These are phyloP conservation scores for Lasius platythorax DNA, from an alignment of 2,888 invertebrate genomes.

Conservation along the genomic window DNA sequence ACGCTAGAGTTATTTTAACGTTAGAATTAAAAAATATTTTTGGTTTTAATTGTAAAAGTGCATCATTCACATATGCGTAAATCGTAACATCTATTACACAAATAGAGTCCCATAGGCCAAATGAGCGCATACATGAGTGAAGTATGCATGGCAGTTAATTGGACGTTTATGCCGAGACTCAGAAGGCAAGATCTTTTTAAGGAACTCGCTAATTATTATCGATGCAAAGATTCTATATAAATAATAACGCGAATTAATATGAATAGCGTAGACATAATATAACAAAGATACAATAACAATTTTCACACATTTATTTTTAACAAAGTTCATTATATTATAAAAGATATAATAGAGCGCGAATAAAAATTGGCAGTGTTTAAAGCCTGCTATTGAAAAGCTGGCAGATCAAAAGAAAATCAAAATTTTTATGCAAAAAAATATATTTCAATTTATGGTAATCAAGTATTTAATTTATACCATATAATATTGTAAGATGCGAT, in stretches of 20 bases:
- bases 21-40: constrained; percentile 30
- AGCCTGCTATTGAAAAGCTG: constrained; percentile 73
- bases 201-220: constrained; percentile 51
- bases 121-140: constrained; percentile 8
- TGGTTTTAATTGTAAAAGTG: neutral
- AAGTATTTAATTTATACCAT: constrained; percentile 18
- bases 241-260: constrained; percentile 19
- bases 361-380: constrained; percentile 81
- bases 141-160: constrained; percentile 65
- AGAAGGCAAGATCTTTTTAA: constrained; percentile 41
- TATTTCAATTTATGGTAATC: constrained; percentile 29
- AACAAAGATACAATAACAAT: constrained; percentile 39
- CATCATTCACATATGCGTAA: constrained; percentile 7
- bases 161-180: constrained; percentile 49
- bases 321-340: constrained; percentile 66
- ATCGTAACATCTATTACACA: constrained; percentile 11
- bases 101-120: constrained; percentile 30
- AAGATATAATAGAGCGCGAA: constrained; percentile 75
- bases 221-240: constrained; percentile 1
- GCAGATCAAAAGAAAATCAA: constrained; percentile 68
- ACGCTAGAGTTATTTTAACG: neutral
- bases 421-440: constrained; percentile 64
- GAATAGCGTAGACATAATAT: neutral
- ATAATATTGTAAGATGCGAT: constrained; percentile 15
- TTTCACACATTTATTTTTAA: constrained; percentile 59